Base-by-base conservation (phyloP, 2,888 invertebrate genomes). In the Eupithecia centaureata region DNA sequence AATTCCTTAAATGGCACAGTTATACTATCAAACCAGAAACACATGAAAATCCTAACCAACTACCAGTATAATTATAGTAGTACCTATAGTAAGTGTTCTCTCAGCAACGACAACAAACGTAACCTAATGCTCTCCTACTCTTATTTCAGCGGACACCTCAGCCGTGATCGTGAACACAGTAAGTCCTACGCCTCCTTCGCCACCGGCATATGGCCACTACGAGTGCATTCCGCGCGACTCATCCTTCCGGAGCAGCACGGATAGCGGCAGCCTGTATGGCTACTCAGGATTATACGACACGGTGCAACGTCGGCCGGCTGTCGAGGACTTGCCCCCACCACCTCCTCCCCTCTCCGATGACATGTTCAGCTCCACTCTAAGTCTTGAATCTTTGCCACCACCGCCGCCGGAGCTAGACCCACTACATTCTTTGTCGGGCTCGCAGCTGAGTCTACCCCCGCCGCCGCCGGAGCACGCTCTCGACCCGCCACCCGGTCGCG, bases 311-410 rank as follows among this genome's bases (percentile, higher is more conserved):
- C 80, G 94, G 8, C 95, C 96, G 1, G 72, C 76, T 0, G 94
- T 94, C 63, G 94, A 94, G 12, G 94, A 94, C 12, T 86, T 94
- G 13, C 95, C 96, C 1, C 89, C 95, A 22, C 96, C 96, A 0
- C 96, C 96, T 1, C 96, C 96, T 0, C 94, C 95, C 38, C 73
- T 83, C 0, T 83, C 85, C 0, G 91, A 90, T 63, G 88, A 83
- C 32, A 95, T 97, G 93, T 96, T 96, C 82, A 95, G 96, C 63
- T 97, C 97, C 0, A 96, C 96, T 15, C 89, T 96, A 13, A 97
- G 97, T 28, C 86, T 97, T 51, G 97, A 97, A 77, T 97, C 96
- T n/a, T 86, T 97, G 68, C 97, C 96, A 0, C 97, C 97, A 18
- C 97, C 97, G 0, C 96, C 96, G 0, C 97, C 97, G 13, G 97